Base-by-base conservation (phyloP, 1,140 invertebrate genomes). In the Neotoxoptera formosana region DNA sequence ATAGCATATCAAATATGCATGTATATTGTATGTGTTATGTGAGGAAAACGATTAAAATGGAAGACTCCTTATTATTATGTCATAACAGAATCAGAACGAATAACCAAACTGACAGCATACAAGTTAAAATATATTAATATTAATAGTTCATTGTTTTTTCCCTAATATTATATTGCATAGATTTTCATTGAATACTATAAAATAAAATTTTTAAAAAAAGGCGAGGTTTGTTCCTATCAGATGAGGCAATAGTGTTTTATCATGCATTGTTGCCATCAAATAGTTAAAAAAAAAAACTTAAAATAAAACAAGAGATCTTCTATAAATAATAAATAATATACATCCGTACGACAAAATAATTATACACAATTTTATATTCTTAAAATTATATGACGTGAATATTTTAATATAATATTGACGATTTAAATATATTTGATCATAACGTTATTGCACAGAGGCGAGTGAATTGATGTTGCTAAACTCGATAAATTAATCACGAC, bases 261-360 rank as follows among this genome's bases (percentile, higher is more conserved):
- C 25, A 81, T 84, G 67, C 67, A 53, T 30, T 83, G n/a, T 83
- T 84, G 91, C 76, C 17, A 23, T 36, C 91, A 53, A 41, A 83
- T 51, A 25, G 83, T 25, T 56, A 41, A 41, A 88, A 86, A 86
- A 91, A 48, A 84, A 48, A 51, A 93, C 91, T 93, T 53, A 84
- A 93, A 67, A 51, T 30, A 84, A 86, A 93, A 84, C 41, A 47
- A 93, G 91, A 93, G 91, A 93, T 93, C 91, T 93, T 93, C 91
- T 84, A 93, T 48, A 51, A 34, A 92, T 23, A 51, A 92, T 41
- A 84, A 83, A 92, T 67, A 67, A 67, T 83, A 41, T 84, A 92
- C 45, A 48, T 90, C 14, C 41, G 34, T 90, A 90, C 48, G 30
- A 90, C 34, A 90, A 56, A 56, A 90, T 90, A 36, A 90, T 90